Evolutionary conservation across 2,797 vertebrate species (phyloP), one percentile per base, ranked within the genome.

Genomic region (Hapalemur alaotrensis): DNA sequence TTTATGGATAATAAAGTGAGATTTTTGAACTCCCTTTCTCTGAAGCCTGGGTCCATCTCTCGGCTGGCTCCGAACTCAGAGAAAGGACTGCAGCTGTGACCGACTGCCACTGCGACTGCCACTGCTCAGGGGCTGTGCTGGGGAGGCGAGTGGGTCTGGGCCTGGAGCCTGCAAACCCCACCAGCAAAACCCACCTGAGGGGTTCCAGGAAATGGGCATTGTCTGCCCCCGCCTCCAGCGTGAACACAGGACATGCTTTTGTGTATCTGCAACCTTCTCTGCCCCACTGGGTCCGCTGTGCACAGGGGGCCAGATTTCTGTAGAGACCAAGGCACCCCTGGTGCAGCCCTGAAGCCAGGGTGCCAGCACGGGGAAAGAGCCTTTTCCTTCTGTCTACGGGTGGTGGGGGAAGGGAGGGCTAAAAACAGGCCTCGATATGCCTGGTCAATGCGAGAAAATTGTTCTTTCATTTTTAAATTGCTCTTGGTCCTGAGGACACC

Each of bases 401-500:
- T 2, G 0, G 15, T 28, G 11, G 6, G 5, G 12, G 23, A 32
- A 43, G 7, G n/a, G 3, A 13, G 14, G 13, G 11, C 63, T 46
- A 17, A 59, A n/a, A 41, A 46, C 87, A 41, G 3, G 20, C 18
- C 38, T 20, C 41, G 67, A 41, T 76, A 2, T 0, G 38, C 4
- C 63, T 92, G 92, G 75, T 93, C 73, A 30, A 48, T 28, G 86
- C 2, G 79, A 94, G 83, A 89, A 93, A 72, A 76, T 30, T 85
- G 30, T 23, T 17, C 57, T 70, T 93, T 86, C 18, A 0, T 22
- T 89, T 93, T 91, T 32, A 79, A 82, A 75, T 83, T 81, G 83
- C 65, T 76, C 89, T 89, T 61, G 30, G 89, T 63, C 61, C 2
- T 1, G 43, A 78, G 46, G 63, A 87, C 80, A 50, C 70, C 87